Evolutionary conservation across 2,888 invertebrate species (phyloP).

Genomic region (Periphyllus acericola): DNA sequence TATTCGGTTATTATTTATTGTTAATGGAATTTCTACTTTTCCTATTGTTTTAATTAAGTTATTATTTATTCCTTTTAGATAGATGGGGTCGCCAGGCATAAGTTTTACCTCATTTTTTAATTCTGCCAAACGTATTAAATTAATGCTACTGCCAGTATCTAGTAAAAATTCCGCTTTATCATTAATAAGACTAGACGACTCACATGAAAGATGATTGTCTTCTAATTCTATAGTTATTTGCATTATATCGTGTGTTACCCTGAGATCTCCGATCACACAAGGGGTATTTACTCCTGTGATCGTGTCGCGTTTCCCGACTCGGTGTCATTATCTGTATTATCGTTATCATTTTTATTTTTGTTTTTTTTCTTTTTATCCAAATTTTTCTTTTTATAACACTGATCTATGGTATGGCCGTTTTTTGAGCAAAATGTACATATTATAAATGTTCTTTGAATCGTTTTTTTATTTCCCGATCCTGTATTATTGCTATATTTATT

Average conservation of each 20-base stretch:
- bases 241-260: background rate
- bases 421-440: no score
- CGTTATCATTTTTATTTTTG: no score
- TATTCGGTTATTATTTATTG: background rate
- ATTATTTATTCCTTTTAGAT: constrained; percentile 7
- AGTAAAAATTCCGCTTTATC: background rate
- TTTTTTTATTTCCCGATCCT: no score
- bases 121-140: background rate
- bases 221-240: background rate
- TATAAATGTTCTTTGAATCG: no score
- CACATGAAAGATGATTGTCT: background rate
- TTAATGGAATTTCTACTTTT: background rate
- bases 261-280: background rate
- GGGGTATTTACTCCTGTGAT: background rate
- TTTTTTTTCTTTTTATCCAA: no score
- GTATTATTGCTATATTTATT: no score
- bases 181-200: background rate
- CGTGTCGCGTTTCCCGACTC: background rate
- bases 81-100: background rate
- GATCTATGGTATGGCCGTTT: no score
- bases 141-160: background rate
- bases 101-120: background rate
- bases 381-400: no score
- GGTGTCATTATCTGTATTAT: no score
- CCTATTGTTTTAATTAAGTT: background rate